phyloP scores from a whole-genome alignment of 2,113 vertebrate genomes.

The Brienomyrus brachyistius region DNA sequence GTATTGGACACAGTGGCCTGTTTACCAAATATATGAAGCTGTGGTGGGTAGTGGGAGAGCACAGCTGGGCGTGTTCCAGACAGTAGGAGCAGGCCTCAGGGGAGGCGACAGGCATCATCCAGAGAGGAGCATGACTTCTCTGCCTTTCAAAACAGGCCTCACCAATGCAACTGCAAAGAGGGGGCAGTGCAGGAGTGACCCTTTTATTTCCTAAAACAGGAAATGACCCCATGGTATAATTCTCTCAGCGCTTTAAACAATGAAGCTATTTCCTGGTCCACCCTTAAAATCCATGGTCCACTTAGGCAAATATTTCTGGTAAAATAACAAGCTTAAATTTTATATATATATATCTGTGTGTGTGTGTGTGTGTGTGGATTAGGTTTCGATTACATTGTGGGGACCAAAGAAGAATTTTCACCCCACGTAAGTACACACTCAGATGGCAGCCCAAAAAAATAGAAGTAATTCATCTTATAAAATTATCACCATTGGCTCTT shows the following conservation, averaged over 20 bases:
- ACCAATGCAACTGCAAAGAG: background rate
- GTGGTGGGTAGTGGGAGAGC: background rate
- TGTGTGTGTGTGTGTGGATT: too few species aligned
- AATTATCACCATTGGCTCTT: background rate
- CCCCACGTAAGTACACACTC: background rate
- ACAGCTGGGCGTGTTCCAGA: background rate
- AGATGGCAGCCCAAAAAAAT: background rate
- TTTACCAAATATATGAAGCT: background rate
- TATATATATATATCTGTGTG: too few species aligned
- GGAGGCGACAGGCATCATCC: background rate
- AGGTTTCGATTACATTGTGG: background rate
- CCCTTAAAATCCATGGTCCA: background rate
- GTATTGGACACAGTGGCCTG: background rate
- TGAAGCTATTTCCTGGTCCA: constrained; percentile 10
- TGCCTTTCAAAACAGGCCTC: background rate
- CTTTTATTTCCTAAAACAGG: constrained; percentile 6
- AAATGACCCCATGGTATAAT: background rate
- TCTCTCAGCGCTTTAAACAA: background rate
- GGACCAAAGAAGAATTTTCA: background rate
- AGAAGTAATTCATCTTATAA: background rate
- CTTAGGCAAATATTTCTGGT: background rate
- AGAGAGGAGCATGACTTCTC: background rate
- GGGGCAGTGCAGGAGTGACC: background rate
- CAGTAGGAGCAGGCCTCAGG: background rate
- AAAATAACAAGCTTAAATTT: background rate